phyloP scores from a whole-genome alignment of 1,140 invertebrate species.

The Acromyrmex echinatior region DNA sequence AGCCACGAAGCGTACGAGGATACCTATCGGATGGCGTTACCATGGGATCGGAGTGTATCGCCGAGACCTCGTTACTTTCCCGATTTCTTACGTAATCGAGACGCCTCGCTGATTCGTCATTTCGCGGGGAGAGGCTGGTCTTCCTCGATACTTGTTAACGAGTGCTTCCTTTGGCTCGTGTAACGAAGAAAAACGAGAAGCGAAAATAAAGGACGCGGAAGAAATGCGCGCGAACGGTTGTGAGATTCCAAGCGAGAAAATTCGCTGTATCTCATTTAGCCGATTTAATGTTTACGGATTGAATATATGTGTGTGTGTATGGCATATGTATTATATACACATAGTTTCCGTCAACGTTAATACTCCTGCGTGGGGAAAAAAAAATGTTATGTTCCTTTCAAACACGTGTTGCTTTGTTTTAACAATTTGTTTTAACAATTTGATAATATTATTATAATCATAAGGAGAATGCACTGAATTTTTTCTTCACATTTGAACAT shows the following conservation, averaged over 20 bases:
- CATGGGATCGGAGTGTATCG: conserved; percentile 73
- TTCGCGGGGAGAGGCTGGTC: conserved; percentile 23
- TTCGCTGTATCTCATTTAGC: conserved; percentile 14
- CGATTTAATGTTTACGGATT: conserved; percentile 36
- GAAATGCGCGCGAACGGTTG: conserved; percentile 6
- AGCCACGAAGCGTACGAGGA: conserved; percentile 45
- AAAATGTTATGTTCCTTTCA: background rate
- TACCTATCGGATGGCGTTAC: conserved; percentile 71
- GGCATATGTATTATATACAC: no score
- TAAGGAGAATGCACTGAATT: background rate
- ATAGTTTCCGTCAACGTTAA: background rate
- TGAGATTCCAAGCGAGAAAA: conserved; percentile 40
- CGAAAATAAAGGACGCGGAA: conserved; percentile 17
- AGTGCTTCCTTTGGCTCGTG: conserved; percentile 32
- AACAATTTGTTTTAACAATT: background rate
- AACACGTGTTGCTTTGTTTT: background rate
- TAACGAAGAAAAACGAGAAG: conserved; percentile 41
- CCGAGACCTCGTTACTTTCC: conserved; percentile 69
- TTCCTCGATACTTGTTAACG: conserved; percentile 57
- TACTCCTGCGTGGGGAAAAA: background rate
- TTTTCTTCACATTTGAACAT: background rate
- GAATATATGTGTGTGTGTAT: no score
- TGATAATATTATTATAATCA: background rate
- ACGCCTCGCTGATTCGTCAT: conserved; percentile 67
- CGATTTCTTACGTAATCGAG: conserved; percentile 67